Conservation (phyloP, 2,888 invertebrate genomes). For the Chromoteleia sp. region DNA sequence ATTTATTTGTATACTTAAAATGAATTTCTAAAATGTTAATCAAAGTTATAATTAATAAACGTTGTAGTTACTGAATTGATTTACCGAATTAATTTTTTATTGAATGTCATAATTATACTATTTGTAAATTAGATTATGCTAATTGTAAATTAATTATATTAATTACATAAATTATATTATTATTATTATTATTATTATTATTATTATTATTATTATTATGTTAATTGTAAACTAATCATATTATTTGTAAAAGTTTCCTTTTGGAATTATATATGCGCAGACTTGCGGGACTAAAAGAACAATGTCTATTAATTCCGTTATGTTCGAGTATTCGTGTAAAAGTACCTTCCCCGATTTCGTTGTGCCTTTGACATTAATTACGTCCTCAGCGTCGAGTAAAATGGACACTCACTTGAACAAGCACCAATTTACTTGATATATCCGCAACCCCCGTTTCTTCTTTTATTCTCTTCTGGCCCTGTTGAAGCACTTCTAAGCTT, state of each 20-base stretch:
- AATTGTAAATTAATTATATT: too few species aligned
- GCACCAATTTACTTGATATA: conserved; percentile 65
- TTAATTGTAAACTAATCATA: too few species aligned
- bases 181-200: too few species aligned
- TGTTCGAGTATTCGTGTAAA: conserved; percentile 52
- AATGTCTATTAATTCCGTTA: conserved; percentile 45
- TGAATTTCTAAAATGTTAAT: too few species aligned
- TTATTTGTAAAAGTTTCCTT: neutral
- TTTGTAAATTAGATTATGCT: too few species aligned
- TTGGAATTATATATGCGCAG: neutral
- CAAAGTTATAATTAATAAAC: too few species aligned
- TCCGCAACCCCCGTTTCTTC: conserved; percentile 47
- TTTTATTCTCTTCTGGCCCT: conserved; percentile 53
- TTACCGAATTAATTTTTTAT: too few species aligned
- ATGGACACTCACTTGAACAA: conserved; percentile 62
- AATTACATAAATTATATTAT: too few species aligned
- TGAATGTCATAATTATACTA: too few species aligned
- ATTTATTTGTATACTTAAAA: too few species aligned
- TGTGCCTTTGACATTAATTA: conserved; percentile 69
- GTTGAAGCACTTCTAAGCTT: conserved; percentile 48
- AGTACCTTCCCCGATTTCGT: conserved; percentile 48
- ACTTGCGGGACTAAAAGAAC: conserved; percentile 18
- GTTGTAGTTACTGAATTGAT: too few species aligned
- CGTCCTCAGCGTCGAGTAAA: conserved; percentile 64
- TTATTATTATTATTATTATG: too few species aligned